Evolutionary conservation across 2,888 invertebrate genomes (phyloP).

Genomic region (Lepidocyrtoides sp.): DNA sequence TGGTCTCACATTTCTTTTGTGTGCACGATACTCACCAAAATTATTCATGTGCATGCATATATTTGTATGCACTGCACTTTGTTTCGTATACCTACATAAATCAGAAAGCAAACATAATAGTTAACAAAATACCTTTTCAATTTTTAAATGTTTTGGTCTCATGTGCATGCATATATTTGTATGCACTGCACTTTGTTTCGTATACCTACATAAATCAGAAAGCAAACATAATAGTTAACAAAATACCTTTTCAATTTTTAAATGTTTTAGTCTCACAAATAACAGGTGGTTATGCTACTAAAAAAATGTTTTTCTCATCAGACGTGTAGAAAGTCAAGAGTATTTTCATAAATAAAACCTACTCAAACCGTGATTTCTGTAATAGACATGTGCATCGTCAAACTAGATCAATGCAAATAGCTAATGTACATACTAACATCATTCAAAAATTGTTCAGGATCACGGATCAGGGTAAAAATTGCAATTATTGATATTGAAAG

Average conservation of each 20-base stretch:
- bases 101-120: neutral
- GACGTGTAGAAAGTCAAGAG: too few relatives aligned
- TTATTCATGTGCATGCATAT: neutral
- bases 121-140: neutral
- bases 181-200: neutral
- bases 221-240: too few relatives aligned
- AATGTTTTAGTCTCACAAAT: neutral
- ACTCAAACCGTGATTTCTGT: too few relatives aligned
- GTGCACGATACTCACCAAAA: constrained; percentile 20
- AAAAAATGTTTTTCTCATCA: too few relatives aligned
- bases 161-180: neutral
- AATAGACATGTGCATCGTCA: too few relatives aligned
- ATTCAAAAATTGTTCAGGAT: too few relatives aligned
- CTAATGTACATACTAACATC: too few relatives aligned
- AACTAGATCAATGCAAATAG: too few relatives aligned
- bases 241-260: neutral
- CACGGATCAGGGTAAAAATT: too few relatives aligned
- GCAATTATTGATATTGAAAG: neutral
- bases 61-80: neutral
- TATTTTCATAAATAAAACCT: too few relatives aligned
- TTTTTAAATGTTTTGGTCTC: constrained; percentile 2
- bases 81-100: neutral
- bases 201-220: neutral
- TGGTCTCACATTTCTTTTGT: constrained; percentile 62
- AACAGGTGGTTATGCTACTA: constrained; percentile 2